Evolutionary conservation across 2,797 vertebrate genomes (phyloP).

Genomic region (Acrossocheilus wenchowensis): DNA sequence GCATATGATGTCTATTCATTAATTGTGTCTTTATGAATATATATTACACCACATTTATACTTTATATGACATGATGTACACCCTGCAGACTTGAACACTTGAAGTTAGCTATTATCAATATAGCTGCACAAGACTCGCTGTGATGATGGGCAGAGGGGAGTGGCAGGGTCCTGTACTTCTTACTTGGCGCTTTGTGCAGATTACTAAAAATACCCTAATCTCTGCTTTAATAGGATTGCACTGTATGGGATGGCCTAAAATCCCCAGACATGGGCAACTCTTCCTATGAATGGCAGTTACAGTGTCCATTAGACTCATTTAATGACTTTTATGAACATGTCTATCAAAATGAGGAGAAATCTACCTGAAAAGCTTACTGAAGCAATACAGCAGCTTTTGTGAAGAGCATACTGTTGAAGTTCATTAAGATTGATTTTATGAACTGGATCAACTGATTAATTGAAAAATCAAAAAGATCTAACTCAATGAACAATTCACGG

Average conservation of each 20-base stretch:
- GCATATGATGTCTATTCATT: neutral
- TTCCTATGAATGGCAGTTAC: neutral
- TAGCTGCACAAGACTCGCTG: slow-evolving; percentile 49
- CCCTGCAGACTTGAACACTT: neutral
- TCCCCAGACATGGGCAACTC: slow-evolving; percentile 7
- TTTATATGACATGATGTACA: neutral
- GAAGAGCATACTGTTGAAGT: neutral
- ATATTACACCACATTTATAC: neutral
- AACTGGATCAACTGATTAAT: neutral
- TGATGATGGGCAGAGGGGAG: slow-evolving; percentile 52
- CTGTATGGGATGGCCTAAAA: slow-evolving; percentile 23
- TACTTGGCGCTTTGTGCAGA: slow-evolving; percentile 58
- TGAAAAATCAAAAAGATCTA: neutral
- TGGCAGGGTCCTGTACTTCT: slow-evolving; percentile 29
- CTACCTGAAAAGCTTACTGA: neutral
- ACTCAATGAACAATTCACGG: neutral
- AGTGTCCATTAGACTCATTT: neutral
- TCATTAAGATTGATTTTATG: neutral
- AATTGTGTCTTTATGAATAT: neutral
- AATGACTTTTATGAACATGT: neutral
- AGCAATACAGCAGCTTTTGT: neutral
- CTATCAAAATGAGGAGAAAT: neutral
- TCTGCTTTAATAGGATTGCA: slow-evolving; percentile 71
- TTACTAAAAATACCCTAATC: slow-evolving; percentile 78
- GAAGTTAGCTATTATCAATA: neutral